Evolutionary conservation across 2,888 invertebrate genomes (phyloP).

Genomic region (Drosophila picticornis): DNA sequence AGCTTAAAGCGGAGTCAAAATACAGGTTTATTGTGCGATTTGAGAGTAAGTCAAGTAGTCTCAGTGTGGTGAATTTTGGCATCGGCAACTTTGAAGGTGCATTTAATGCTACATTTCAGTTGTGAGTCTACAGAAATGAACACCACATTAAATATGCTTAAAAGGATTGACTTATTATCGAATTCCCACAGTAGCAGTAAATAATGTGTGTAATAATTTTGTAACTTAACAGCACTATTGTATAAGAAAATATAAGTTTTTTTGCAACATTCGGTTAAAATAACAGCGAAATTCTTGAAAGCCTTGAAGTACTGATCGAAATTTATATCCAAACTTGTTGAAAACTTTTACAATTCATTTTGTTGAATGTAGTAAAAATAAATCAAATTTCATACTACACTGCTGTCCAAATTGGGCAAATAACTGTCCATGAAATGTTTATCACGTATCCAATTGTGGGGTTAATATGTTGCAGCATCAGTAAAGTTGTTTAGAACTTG

Average conservation of each 20-base stretch:
- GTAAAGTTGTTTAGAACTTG: conserved; percentile 14
- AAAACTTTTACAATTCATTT: neutral
- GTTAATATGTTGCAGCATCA: conserved; percentile 17
- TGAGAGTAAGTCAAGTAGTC: neutral
- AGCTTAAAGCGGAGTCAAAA: conserved; percentile 29
- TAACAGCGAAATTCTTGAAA: conserved; percentile 24
- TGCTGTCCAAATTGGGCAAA: neutral
- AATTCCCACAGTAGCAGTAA: conserved; percentile 5
- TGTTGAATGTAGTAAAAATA: neutral
- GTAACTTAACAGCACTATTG: conserved; percentile 53
- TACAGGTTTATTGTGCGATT: conserved; percentile 46
- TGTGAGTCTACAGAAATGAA: neutral
- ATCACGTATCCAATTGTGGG: conserved; percentile 12
- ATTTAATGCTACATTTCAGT: neutral
- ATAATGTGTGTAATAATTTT: conserved; percentile 47
- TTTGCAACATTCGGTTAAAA: conserved; percentile 31
- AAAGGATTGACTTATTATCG: neutral
- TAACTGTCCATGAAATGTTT: neutral
- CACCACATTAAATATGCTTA: neutral
- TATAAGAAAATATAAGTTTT: conserved; percentile 44
- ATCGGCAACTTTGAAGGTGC: neutral
- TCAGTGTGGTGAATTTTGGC: conserved; percentile 24
- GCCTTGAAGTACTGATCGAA: conserved; percentile 2
- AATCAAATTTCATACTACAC: neutral
- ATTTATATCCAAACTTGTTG: conserved; percentile 4